phyloP scores from a whole-genome alignment of 2,797 vertebrate species.

The Acanthornis magna region DNA sequence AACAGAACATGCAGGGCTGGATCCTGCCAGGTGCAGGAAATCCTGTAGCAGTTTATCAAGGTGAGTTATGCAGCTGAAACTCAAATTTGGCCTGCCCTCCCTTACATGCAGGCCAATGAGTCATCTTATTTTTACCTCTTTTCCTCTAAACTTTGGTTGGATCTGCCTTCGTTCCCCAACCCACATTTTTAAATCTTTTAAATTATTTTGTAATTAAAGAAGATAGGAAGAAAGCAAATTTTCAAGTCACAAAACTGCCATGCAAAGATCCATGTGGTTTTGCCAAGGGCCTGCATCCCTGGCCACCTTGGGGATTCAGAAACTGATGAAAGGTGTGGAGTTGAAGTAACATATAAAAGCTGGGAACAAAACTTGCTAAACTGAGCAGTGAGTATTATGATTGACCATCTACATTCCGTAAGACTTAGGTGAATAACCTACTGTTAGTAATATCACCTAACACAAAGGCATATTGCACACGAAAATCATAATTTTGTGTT shows the following conservation, averaged over 20 bases:
- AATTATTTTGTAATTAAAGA: not conserved
- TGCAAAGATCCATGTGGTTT: not conserved
- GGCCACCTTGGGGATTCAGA: not conserved
- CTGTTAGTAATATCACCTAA: not conserved
- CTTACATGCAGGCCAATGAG: not conserved
- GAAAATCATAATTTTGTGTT: not conserved
- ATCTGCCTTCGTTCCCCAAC: fast-evolving
- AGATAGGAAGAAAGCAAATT: not conserved
- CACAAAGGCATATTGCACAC: not conserved
- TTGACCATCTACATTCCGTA: not conserved
- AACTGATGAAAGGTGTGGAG: not conserved
- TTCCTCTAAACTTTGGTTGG: not conserved
- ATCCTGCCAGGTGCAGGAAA: not conserved
- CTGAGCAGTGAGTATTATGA: not conserved
- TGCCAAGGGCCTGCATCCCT: not conserved
- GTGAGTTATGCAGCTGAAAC: not conserved
- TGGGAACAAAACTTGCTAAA: not conserved
- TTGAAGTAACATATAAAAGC: not conserved
- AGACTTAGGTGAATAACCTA: not conserved
- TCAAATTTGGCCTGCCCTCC: not conserved
- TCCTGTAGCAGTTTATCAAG: not conserved
- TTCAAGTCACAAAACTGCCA: not conserved
- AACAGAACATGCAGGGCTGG: not conserved
- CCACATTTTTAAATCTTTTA: too few relatives aligned
- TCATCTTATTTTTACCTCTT: not conserved